Evolutionary conservation across 2,113 vertebrate species (phyloP).

Genomic region (Hypocryptadius cinnamomeus): DNA sequence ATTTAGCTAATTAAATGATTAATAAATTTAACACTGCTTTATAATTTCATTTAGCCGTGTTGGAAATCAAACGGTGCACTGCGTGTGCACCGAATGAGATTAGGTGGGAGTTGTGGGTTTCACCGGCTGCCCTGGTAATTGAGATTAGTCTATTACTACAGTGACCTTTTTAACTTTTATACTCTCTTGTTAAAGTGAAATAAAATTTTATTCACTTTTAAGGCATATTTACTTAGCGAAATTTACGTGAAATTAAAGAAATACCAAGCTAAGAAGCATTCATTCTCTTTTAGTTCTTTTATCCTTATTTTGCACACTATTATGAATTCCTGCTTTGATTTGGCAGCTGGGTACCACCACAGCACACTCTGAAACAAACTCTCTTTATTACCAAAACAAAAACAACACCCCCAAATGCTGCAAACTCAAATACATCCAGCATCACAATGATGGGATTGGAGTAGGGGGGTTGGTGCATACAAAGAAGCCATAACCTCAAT

Average conservation of each 20-base stretch:
- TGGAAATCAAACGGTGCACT: slow-evolving; percentile 89
- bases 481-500: not conserved
- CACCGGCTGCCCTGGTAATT: slow-evolving; percentile 87
- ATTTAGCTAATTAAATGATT: slow-evolving; percentile 99
- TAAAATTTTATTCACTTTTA: slow-evolving; percentile 89
- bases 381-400: not conserved
- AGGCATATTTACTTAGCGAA: slow-evolving; percentile 80
- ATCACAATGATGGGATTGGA: not conserved
- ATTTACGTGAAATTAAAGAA: slow-evolving; percentile 77
- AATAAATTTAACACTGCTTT: slow-evolving; percentile 99
- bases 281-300: not conserved
- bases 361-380: not conserved
- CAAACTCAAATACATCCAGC: not conserved
- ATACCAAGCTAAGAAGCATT: slow-evolving; percentile 33
- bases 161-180: slow-evolving; percentile 97
- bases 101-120: slow-evolving; percentile 89
- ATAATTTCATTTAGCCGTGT: slow-evolving; percentile 98
- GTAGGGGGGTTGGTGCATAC: not conserved
- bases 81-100: slow-evolving; percentile 82
- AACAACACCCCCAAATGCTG: not conserved
- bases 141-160: slow-evolving; percentile 95
- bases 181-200: slow-evolving; percentile 91
- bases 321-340: not conserved
- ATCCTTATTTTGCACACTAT: not conserved
- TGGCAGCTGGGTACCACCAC: not conserved